Evolutionary conservation across 2,113 vertebrate species (phyloP), one percentile per base, ranked within the genome.

Genomic region (Tylochromis polylepis): DNA sequence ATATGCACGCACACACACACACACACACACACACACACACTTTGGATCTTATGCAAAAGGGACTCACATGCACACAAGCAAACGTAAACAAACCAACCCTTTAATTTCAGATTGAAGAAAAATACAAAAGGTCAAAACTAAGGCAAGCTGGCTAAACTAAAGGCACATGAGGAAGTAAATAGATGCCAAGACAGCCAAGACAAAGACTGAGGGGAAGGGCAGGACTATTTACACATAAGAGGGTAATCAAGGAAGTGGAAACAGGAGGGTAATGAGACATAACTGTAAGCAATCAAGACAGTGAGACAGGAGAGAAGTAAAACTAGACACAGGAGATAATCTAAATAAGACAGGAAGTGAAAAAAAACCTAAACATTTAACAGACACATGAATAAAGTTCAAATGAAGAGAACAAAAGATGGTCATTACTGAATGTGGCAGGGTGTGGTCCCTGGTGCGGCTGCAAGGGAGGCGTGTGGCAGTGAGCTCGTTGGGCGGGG

Each of bases 321-420:
- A 72, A 72, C 67, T 72, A 72, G 41, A 72, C 41, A 4, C 38
- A 46, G 14, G 22, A 72, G 22, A 72, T 43, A 27, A 72, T 43
- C 22, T 43, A 72, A 72, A 72, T 72, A 46, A 72, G 22, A 72
- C n/a, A 43, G 65, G 38, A 2, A 72, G 12, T 72, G 65, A 70
- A 12, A 12, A 0, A 41, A 41, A 41, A 62, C 4, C 0, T n/a
- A 43, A 43, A 43, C 65, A 24, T 24, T 24, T 24, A 70, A 43
- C 38, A 70, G 38, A 27, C 38, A 46, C 38, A 16, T 27, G 65
- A 72, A 70, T 70, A 70, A 70, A 72, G 14, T 46, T 72, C 1
- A 72, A 72, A 72, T 27, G 41, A 46, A 27, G n/a, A 24, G 67
- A 72, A 72, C 8, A 43, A 24, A 43, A 72, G 22, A 46, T 43